phyloP scores from a whole-genome alignment of 2,797 vertebrate species.

The Myiotriccus ornatus region DNA sequence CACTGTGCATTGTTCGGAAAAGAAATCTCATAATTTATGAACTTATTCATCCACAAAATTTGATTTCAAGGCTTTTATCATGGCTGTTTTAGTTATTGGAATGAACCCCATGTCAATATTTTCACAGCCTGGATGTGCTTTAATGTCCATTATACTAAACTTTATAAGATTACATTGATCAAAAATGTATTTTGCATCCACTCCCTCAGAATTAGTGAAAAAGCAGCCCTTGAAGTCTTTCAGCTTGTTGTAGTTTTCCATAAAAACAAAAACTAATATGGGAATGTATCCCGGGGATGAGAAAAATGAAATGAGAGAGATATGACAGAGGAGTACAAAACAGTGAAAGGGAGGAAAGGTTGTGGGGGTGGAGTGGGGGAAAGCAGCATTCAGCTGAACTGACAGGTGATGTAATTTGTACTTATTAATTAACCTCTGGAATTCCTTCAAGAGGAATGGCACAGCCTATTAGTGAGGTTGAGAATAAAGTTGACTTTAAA shows the following conservation, averaged over 20 bases:
- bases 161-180: neutral
- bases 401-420: neutral
- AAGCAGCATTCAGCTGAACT: neutral
- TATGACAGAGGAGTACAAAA: neutral
- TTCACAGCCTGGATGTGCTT: neutral
- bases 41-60: constrained; percentile 33
- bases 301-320: neutral
- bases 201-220: neutral
- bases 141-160: neutral
- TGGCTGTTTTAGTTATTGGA: neutral
- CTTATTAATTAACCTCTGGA: neutral
- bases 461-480: neutral
- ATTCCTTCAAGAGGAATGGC: neutral
- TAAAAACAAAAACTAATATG: neutral
- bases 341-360: neutral
- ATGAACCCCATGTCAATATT: neutral
- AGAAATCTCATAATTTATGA: neutral
- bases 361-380: accelerated
- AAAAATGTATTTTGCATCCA: neutral
- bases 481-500: neutral
- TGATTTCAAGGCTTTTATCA: neutral
- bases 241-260: neutral
- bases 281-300: neutral
- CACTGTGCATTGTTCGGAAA: neutral
- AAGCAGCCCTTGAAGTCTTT: neutral